A percentile compares a stretch with the other conserved stretches of the same genome.
phyloP scores from a whole-genome alignment of 2,113 vertebrate species.

The Ginglymostoma cirratum region DNA sequence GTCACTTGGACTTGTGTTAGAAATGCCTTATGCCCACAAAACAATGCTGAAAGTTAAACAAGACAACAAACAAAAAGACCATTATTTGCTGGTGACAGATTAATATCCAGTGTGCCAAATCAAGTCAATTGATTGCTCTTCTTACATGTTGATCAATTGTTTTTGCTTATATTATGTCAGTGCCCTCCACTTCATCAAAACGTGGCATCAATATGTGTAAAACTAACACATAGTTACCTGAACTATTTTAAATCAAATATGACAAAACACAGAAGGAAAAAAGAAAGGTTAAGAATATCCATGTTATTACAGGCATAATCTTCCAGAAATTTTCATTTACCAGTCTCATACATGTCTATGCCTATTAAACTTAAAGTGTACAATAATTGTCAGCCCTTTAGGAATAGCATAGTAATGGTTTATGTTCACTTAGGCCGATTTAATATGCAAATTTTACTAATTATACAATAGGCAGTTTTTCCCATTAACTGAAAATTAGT shows the following conservation, averaged over 20 bases:
- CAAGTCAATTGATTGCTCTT: neutral
- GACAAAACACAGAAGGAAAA: neutral
- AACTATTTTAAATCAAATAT: neutral
- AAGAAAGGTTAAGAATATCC: neutral
- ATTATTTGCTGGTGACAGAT: neutral
- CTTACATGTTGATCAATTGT: neutral
- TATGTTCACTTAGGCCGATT: neutral
- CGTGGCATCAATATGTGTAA: neutral
- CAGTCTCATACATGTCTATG: neutral
- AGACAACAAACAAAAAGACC: too few relatives aligned
- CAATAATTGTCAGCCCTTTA: neutral
- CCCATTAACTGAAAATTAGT: neutral
- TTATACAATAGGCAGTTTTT: conserved; percentile 10
- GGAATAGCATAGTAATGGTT: conserved; percentile 29
- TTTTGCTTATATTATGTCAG: neutral
- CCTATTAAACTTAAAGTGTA: conserved; percentile 10
- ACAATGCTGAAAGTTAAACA: neutral
- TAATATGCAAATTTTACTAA: conserved; percentile 25
- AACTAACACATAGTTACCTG: neutral
- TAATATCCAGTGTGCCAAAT: neutral
- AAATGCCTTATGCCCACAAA: neutral
- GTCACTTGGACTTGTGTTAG: neutral
- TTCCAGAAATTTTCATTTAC: conserved; percentile 14
- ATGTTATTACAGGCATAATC: neutral
- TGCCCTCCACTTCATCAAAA: neutral